Base-by-base conservation (phyloP, 1,140 invertebrate species). In the Ooceraea biroi region DNA sequence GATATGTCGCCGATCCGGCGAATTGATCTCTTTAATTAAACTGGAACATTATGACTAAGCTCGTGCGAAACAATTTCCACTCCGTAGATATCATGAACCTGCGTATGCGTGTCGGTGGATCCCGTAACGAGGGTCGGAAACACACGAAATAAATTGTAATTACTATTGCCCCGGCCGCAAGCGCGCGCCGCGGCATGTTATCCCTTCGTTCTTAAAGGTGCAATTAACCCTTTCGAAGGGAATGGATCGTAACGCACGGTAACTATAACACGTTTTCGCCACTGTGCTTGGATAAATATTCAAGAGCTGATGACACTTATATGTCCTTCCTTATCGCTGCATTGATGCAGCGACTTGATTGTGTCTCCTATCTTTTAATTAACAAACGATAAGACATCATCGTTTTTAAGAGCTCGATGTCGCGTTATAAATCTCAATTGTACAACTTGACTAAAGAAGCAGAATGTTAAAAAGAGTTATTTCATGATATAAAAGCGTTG, bases 101-200 rank as follows among this genome's bases (percentile, higher is more conserved):
- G 30, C n/a, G 61, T 0, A 44, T 44, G 25, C 7, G 41, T 74
- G 55, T 63, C 41, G 74, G 48, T 69, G 19, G 50, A 66, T 57
- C 4, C 65, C 12, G 76, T 78, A 78, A 78, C 48, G 76, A 78
- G 63, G 63, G 30, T 78, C 65, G 63, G 48, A 25, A 78, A 78
- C 22, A 69, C 19, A 46, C 63, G 63, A 78, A 78, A 78, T 78
- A 78, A 78, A 78, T 69, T 57, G 76, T 78, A 78, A 78, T 78
- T 78, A 78, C 63, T 78, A 69, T 78, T 78, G 61, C 76, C 10
- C 36, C 17, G 63, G 44, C 63, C 52, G 30, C 65, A 78, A 30
- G 50, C 76, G 27, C 76, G 63, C 69, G 76, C 48, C 63, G 19
- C 30, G 63, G 46, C 4, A 57, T 69, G 30, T 69, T 78, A 78